These are phyloP conservation scores for Cetoscarus ocellatus DNA, from an alignment of 2,797 vertebrate species.

Conservation along the genomic window DNA sequence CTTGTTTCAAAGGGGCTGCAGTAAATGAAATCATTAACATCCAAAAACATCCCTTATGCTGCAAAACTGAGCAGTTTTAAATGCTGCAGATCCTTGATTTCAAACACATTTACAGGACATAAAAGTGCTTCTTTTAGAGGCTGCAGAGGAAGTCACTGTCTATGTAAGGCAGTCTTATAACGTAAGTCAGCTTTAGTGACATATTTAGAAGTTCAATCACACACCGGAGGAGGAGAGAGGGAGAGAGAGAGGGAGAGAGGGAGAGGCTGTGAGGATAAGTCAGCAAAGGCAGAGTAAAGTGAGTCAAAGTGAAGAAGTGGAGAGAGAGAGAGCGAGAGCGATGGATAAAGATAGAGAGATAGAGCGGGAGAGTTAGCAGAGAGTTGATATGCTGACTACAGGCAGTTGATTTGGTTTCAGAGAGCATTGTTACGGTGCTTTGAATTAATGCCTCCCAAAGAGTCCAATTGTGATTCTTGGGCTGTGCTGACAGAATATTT, in stretches of 20 bases:
- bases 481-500: conserved; percentile 83
- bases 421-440: conserved; percentile 82
- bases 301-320: conserved; percentile 15
- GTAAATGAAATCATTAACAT: not conserved
- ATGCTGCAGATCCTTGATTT: not conserved
- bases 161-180: conserved; percentile 24
- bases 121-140: conserved; percentile 2
- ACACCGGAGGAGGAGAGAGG: conserved; percentile 7
- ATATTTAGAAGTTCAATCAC: conserved; percentile 60
- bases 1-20: not conserved
- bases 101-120: not conserved
- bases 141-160: conserved; percentile 29
- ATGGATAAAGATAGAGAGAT: conserved; percentile 49
- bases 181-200: conserved; percentile 39
- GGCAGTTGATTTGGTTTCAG: conserved; percentile 84
- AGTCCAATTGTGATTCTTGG: conserved; percentile 84
- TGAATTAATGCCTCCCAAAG: conserved; percentile 85
- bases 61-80: not conserved
- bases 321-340: conserved; percentile 28
- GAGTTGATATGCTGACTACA: conserved; percentile 83
- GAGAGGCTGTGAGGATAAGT: conserved; percentile 14
- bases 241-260: not conserved
- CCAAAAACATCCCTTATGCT: not conserved
- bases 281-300: conserved; percentile 31
- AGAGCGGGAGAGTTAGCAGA: conserved; percentile 59